Percentiles rank a stretch among this genome's conserved stretches.
These are phyloP conservation scores for Panurus biarmicus DNA, from an alignment of 2,113 vertebrate genomes.

Conservation along the genomic window DNA sequence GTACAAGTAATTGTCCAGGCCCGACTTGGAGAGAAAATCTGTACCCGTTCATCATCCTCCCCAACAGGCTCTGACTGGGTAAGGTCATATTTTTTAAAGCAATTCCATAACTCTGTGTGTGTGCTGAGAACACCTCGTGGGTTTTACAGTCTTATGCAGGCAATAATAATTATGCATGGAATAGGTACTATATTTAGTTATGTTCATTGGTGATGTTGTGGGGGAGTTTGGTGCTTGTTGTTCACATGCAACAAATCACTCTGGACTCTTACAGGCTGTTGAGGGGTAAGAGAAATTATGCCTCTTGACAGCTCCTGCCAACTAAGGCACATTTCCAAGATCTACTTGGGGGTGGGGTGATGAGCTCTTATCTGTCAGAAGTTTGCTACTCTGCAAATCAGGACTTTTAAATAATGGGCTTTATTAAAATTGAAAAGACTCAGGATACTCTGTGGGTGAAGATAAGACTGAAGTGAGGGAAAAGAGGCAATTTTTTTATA, in stretches of 20 bases:
- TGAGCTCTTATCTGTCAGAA: background rate
- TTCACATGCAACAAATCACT: background rate
- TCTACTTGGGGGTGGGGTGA: background rate
- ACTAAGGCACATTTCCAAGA: background rate
- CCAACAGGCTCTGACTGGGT: constrained; percentile 99
- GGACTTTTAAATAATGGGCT: background rate
- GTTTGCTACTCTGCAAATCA: background rate
- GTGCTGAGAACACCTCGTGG: background rate
- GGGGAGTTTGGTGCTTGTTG: background rate
- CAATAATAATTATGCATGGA: background rate
- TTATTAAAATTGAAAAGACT: background rate
- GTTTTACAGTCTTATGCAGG: background rate
- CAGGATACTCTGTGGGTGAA: background rate
- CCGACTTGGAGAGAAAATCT: constrained; percentile 95
- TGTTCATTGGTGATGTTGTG: background rate
- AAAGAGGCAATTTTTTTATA: background rate
- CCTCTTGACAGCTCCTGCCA: background rate
- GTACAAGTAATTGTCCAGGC: constrained; percentile 98
- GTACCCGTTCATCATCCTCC: constrained; percentile 91
- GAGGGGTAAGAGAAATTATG: background rate
- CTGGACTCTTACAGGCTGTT: background rate
- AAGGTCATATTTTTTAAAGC: constrained; percentile 24
- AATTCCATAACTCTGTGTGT: background rate
- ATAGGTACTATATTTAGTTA: background rate
- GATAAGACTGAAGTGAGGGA: background rate